Conservation (phyloP, 2,888 invertebrate genomes). For the Drosophila prostipennis region DNA sequence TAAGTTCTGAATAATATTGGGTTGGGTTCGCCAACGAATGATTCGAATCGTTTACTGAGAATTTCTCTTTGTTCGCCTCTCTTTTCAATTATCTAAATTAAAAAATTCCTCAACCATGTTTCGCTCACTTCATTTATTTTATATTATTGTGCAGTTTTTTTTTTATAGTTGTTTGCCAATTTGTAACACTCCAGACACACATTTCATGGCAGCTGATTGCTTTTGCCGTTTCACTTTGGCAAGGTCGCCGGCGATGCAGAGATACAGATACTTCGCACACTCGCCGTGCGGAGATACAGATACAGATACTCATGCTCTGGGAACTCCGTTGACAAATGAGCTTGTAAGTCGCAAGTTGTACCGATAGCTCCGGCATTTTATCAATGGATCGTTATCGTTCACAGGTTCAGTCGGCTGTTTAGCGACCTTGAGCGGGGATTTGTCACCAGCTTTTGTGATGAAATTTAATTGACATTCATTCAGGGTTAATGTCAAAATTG, state of each 20-base stretch:
- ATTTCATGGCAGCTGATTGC: constrained; percentile 67
- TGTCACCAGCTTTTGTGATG: constrained; percentile 32
- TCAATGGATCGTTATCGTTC: constrained; percentile 52
- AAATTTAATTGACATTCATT: constrained; percentile 35
- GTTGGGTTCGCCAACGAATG: not conserved
- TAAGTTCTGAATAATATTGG: constrained; percentile 18
- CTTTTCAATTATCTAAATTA: constrained; percentile 75
- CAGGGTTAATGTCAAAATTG: constrained; percentile 37
- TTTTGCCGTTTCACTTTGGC: constrained; percentile 46
- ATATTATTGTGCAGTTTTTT: constrained; percentile 46
- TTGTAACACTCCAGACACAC: constrained; percentile 45
- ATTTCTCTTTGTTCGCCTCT: constrained; percentile 17
- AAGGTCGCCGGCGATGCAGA: constrained; percentile 48
- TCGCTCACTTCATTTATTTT: constrained; percentile 21
- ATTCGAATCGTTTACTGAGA: constrained; percentile 19
- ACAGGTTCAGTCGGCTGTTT: constrained; percentile 15
- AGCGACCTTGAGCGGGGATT: constrained; percentile 22
- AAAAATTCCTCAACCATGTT: constrained; percentile 70
- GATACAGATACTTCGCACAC: constrained; percentile 34
- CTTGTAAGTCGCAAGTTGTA: constrained; percentile 55
- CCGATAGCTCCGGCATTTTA: constrained; percentile 69
- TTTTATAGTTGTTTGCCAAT: constrained; percentile 64
- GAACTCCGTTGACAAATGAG: constrained; percentile 62
- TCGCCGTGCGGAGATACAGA: constrained; percentile 31
- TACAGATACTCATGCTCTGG: constrained; percentile 29